Base-by-base conservation (phyloP, 2,888 invertebrate species). In the Eilema caniola region DNA sequence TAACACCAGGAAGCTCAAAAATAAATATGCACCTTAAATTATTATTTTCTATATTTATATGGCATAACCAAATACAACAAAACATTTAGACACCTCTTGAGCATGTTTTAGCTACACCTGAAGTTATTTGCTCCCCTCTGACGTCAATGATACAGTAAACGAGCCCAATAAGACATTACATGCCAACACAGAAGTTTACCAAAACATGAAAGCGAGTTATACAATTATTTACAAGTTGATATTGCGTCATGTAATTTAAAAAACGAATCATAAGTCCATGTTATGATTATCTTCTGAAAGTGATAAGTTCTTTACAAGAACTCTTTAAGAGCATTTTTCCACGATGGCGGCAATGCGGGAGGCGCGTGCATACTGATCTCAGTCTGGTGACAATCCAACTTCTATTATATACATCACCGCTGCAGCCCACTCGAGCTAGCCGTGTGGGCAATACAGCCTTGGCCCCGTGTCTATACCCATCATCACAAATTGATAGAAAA, bases 381-480 rank as follows among this genome's bases (percentile, higher is more conserved):
- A 92, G 92, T 92, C 91, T 92, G 89, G 88, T 87, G 82, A 84
- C 86, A 86, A 81, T 85, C 83, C 85, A 84, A 89, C 85, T 86
- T 83, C 85, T 83, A 86, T 74, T 79, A 59, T 80, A 83, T 83
- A 83, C 41, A 33, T 37, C 62, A 31, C 24, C 62, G 41, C 70
- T 62, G 33, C 73, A 59, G 56, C 66, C 47, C 62, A 53, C 64
- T 65, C n/a, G n/a, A 31, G 64, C n/a, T 28, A 14, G 56, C 14
- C 28, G 64, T 16, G 64, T 65, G 64, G 23, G 28, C n/a, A 65
- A 53, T 14, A 53, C 64, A 65, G 31, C 23, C 53, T 31, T 64
- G 64, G 47, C 64, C 47, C 53, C 64, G 64, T 37, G 24, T 37
- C 62, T 41, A 24, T 62, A 56, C 28, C 53, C 28, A 31, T 56